A percentile compares a stretch with the other conserved stretches of the same genome.
Conservation (phyloP, 2,113 vertebrate genomes). For the Myotis yumanensis region DNA sequence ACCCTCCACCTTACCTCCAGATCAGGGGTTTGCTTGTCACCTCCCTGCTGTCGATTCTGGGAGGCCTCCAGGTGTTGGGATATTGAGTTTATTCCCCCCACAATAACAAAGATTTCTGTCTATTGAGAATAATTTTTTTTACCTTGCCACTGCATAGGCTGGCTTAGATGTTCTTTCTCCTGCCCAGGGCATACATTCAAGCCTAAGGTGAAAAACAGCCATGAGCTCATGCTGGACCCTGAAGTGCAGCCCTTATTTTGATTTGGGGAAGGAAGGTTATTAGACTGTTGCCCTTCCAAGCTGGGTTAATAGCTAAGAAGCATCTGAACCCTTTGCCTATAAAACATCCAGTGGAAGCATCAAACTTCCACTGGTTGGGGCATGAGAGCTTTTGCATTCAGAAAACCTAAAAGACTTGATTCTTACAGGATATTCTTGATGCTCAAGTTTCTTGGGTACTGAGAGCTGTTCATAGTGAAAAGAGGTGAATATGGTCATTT, state of each 20-base stretch:
- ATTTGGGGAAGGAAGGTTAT: neutral
- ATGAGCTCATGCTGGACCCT: neutral
- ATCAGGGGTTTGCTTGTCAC: neutral
- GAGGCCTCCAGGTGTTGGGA: neutral
- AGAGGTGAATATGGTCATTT: neutral
- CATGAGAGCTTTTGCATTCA: accelerated
- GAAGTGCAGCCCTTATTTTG: neutral
- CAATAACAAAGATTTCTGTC: neutral
- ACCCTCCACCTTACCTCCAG: neutral
- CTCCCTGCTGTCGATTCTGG: neutral
- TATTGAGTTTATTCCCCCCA: neutral
- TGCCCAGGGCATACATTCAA: neutral
- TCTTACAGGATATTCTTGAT: neutral
- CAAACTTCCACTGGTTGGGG: neutral
- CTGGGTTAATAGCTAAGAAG: neutral
- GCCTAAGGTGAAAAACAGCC: neutral
- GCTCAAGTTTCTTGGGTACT: neutral
- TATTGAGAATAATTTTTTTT: neutral
- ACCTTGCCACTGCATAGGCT: neutral
- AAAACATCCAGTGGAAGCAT: neutral
- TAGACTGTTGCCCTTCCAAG: neutral
- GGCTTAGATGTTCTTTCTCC: neutral
- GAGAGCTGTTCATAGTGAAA: neutral
- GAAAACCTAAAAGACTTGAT: neutral
- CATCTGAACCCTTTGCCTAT: neutral